Percentiles rank a stretch among this genome's conserved stretches.
Conservation (phyloP, 2,888 invertebrate species). For the Campopleginae sp. region DNA sequence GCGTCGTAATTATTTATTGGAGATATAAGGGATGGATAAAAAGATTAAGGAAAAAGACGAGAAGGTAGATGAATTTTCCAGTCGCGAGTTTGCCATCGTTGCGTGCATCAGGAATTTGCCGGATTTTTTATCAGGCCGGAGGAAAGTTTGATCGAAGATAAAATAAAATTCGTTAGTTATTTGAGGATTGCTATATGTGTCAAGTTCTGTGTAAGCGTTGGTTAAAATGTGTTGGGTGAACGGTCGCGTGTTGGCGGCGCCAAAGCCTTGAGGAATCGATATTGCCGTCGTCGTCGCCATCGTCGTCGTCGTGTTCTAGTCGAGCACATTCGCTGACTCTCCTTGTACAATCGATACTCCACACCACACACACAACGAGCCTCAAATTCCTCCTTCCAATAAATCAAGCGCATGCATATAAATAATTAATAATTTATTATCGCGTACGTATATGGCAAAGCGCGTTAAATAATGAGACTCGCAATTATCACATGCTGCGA, state of each 20-base stretch:
- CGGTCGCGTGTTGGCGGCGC: constrained; percentile 64
- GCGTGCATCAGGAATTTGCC: not conserved
- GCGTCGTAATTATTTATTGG: not conserved
- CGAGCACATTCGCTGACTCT: constrained; percentile 55
- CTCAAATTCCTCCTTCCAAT: constrained; percentile 36
- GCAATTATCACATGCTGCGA: constrained; percentile 41
- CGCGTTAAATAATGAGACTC: not conserved
- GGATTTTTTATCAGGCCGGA: not conserved
- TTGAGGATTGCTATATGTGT: not conserved
- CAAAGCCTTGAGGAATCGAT: constrained; percentile 66
- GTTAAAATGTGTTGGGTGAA: constrained; percentile 21
- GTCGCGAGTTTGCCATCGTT: constrained; percentile 61
- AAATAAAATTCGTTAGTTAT: constrained; percentile 2
- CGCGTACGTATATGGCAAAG: not conserved
- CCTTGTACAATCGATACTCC: constrained; percentile 63
- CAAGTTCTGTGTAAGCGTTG: not conserved
- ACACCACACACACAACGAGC: constrained; percentile 12
- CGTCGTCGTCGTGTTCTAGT: constrained; percentile 54
- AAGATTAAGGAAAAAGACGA: not conserved
- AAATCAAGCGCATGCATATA: not conserved
- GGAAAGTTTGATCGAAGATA: not conserved
- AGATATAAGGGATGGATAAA: not conserved
- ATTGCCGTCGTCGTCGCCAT: constrained; percentile 62
- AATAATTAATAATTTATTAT: not conserved
- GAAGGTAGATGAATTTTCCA: constrained; percentile 45